phyloP scores from a whole-genome alignment of 2,113 vertebrate species.

The Ceratotherium simum region DNA sequence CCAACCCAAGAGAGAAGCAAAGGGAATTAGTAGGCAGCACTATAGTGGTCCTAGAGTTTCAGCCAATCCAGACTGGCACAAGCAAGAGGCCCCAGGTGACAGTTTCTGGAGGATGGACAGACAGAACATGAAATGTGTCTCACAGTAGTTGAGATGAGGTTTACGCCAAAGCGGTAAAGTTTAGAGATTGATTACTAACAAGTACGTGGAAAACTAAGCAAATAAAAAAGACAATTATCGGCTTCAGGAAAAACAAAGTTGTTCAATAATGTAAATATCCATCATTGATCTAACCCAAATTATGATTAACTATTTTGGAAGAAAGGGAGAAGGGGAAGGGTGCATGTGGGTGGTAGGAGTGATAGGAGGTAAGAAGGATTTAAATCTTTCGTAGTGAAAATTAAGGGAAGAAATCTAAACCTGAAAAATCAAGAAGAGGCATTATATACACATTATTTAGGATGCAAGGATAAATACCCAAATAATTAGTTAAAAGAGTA shows the following conservation, averaged over 20 bases:
- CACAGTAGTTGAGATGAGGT: neutral
- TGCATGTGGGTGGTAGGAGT: neutral
- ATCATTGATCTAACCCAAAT: neutral
- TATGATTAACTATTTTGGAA: neutral
- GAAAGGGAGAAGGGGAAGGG: neutral
- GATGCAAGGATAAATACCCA: neutral
- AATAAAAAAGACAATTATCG: neutral
- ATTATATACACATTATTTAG: neutral
- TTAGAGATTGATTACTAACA: neutral
- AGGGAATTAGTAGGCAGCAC: neutral
- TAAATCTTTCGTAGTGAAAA: neutral
- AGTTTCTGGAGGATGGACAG: neutral
- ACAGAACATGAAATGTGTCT: neutral
- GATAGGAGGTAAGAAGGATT: neutral
- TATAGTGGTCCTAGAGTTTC: neutral
- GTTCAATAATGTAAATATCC: neutral
- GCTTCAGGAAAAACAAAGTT: neutral
- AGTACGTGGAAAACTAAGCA: neutral
- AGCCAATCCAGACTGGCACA: neutral
- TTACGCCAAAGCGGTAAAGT: neutral
- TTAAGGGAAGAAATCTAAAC: neutral
- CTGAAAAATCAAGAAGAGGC: neutral
- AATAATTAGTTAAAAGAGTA: neutral
- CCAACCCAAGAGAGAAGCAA: neutral
- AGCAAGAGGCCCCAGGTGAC: neutral